Evolutionary conservation across 2,888 invertebrate genomes (phyloP), one percentile per base, ranked within the genome.

Genomic region (Mesorhabditis sp.): DNA sequence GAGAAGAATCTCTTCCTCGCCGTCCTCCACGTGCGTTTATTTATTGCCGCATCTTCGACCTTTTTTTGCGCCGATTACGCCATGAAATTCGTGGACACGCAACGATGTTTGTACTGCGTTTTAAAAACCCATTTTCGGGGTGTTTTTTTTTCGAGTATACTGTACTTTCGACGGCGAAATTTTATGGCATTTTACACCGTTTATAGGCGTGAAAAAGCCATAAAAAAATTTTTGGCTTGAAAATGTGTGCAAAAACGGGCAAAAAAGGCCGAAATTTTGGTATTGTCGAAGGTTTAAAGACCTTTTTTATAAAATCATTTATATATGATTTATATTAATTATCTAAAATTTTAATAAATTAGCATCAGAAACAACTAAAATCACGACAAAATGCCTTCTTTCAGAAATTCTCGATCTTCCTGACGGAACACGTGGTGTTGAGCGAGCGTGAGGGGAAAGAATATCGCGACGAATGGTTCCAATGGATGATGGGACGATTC

Each of bases 401-500:
- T 43, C 86, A 91, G 90, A 90, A 96, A 72, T 97, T 98, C 88
- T 96, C 96, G 79, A 95, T 96, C 92, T 93, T 95, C 81, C 89
- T 98, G 77, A 94, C 95, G 0, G 95, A 97, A 87, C 95, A 97
- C 89, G 90, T 97, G 82, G 93, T 93, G 68, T 90, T 92, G 72
- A 93, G 93, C 86, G 96, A 97, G 87, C 93, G 93, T 1, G 94
- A 95, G 88, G 93, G 93, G 13, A 90, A 91, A 75, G 94, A 95
- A 62, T 10, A 65, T 61, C 15, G 71, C 45, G 74, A 76, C 62
- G 91, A 92, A 86, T 96, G 95, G 95, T 97, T 95, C 89, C 91
- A 91, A 82, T 95, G 94, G 92, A 95, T 95, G 4, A 91, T 94
- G 78, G 96, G 95, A 69, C 89, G 97, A 74, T 89, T 98, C 74